phyloP scores from a whole-genome alignment of 2,113 vertebrate genomes.

The Lonchura striata region DNA sequence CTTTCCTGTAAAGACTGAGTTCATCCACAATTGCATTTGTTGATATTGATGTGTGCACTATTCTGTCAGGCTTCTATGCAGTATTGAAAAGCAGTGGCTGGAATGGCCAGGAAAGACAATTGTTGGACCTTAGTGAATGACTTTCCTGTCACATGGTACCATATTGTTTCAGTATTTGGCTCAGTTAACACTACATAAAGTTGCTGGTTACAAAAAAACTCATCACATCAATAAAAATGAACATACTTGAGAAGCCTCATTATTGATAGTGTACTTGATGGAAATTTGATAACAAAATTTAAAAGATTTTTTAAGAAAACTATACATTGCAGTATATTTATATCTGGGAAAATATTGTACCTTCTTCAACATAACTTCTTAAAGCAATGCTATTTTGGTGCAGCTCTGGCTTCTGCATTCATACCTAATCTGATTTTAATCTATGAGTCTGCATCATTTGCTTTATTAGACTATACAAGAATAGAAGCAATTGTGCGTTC shows the following conservation, averaged over 20 bases:
- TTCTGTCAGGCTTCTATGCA: constrained; percentile 27
- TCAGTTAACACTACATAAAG: background rate
- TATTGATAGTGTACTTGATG: background rate
- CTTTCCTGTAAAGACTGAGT: constrained; percentile 9
- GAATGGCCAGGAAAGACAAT: constrained; percentile 3
- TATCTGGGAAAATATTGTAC: background rate
- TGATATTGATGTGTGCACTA: background rate
- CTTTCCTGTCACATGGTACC: constrained; percentile 20
- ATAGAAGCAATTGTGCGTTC: constrained; percentile 3
- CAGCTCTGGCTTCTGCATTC: background rate
- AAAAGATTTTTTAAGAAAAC: background rate
- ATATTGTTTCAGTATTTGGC: constrained; percentile 40
- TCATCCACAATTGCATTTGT: background rate
- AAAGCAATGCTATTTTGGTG: constrained; percentile 21
- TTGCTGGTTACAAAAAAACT: constrained; percentile 37
- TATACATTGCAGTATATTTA: background rate
- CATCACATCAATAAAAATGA: background rate
- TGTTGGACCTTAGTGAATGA: background rate
- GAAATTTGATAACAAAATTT: constrained; percentile 22
- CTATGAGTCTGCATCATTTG: constrained; percentile 33
- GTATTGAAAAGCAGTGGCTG: constrained; percentile 36
- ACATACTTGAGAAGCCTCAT: background rate
- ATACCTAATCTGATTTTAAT: constrained; percentile 28
- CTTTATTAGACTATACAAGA: constrained; percentile 39
- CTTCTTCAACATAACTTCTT: background rate